Evolutionary conservation across 2,797 vertebrate genomes (phyloP).

Genomic region (Lagorchestes hirsutus): DNA sequence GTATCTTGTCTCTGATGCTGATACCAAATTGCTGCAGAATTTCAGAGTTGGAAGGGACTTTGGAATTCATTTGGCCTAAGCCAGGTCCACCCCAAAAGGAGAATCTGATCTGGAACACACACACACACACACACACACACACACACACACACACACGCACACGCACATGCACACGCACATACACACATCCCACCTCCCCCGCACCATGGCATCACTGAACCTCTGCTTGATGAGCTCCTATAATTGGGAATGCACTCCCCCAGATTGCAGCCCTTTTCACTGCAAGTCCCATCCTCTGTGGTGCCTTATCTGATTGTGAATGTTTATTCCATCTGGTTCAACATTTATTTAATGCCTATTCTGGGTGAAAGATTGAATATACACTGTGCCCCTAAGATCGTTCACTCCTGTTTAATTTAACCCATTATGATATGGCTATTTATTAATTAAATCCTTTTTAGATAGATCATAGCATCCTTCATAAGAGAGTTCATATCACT

Average conservation of each 20-base stretch:
- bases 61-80: background rate
- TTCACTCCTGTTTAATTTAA: background rate
- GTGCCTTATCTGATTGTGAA: background rate
- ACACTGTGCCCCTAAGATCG: background rate
- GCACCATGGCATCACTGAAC: background rate
- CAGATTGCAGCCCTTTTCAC: background rate
- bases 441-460: background rate
- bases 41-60: background rate
- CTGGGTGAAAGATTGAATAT: background rate
- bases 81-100: background rate
- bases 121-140: no score
- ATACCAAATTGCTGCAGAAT: background rate
- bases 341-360: background rate
- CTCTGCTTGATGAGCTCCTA: background rate
- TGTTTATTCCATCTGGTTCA: background rate
- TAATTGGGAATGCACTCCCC: background rate
- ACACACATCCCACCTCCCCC: no score
- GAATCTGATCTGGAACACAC: background rate
- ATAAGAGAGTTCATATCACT: background rate
- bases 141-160: no score
- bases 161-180: no score
- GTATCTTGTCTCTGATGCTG: fast-evolving
- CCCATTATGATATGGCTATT: background rate
- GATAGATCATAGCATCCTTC: background rate
- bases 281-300: background rate